These are phyloP conservation scores for Leucozona laternaria DNA, from an alignment of 2,888 invertebrate genomes.

Conservation along the genomic window DNA sequence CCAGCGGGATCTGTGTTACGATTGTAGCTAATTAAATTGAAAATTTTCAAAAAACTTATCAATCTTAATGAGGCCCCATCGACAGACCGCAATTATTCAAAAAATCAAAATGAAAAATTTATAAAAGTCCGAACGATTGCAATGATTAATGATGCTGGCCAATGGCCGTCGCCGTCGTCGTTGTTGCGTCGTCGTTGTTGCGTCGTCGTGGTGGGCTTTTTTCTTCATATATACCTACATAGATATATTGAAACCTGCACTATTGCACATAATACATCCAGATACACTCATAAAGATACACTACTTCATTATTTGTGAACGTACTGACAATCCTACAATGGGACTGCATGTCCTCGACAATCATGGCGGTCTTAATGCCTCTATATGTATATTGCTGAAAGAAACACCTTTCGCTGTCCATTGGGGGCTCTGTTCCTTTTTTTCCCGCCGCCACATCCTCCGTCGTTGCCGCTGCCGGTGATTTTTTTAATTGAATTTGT, in stretches of 20 bases:
- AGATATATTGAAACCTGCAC: constrained; percentile 35
- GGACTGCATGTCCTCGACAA: constrained; percentile 73
- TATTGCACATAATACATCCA: constrained; percentile 11
- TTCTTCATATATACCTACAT: not conserved
- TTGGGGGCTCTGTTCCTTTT: constrained; percentile 32
- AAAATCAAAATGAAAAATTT: constrained; percentile 76
- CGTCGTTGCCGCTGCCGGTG: not conserved
- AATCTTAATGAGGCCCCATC: constrained; percentile 79
- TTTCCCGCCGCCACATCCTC: not conserved
- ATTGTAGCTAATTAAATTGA: constrained; percentile 83
- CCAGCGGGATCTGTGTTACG: constrained; percentile 80
- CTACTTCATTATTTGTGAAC: constrained; percentile 39
- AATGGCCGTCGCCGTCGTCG: constrained; percentile 50
- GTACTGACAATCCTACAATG: constrained; percentile 65
- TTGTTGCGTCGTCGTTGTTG: not conserved
- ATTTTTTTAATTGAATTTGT: constrained; percentile 72
- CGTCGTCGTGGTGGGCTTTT: constrained; percentile 67
- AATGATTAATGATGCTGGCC: constrained; percentile 69
- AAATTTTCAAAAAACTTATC: constrained; percentile 82
- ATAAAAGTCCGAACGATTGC: constrained; percentile 72
- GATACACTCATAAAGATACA: constrained; percentile 12
- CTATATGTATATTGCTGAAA: constrained; percentile 36
- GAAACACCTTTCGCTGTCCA: constrained; percentile 38
- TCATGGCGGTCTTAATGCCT: constrained; percentile 72
- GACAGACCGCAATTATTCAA: constrained; percentile 76